A percentile compares a stretch with the other conserved stretches of the same genome.
phyloP scores from a whole-genome alignment of 2,888 invertebrate genomes.

The Phyto melanocephala region DNA sequence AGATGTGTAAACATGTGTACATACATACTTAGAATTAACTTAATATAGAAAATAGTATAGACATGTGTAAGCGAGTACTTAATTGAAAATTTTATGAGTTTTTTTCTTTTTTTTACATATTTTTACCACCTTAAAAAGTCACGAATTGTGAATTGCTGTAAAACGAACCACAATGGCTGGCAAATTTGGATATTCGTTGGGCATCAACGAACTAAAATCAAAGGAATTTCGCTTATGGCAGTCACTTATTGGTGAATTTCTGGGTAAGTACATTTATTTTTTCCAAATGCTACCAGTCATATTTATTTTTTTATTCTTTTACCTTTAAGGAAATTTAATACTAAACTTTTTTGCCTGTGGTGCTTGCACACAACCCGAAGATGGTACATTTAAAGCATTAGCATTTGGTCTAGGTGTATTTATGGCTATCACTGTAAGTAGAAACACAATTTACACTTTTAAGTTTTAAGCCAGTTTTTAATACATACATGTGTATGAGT shows the following conservation, averaged over 20 bases:
- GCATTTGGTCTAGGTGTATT: slow-evolving; percentile 93
- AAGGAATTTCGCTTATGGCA: slow-evolving; percentile 85
- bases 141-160: slow-evolving; percentile 24
- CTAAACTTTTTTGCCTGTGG: slow-evolving; percentile 95
- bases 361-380: slow-evolving; percentile 82
- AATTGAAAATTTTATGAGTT: not conserved
- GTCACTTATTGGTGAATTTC: slow-evolving; percentile 90
- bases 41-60: not conserved
- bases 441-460: not conserved
- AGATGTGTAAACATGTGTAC: too few relatives aligned
- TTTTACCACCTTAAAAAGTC: slow-evolving; percentile 29
- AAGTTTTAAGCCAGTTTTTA: too few relatives aligned
- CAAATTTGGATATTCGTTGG: slow-evolving; percentile 82
- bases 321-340: slow-evolving; percentile 84
- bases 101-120: slow-evolving; percentile 8
- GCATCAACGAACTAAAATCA: slow-evolving; percentile 85
- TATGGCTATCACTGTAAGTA: slow-evolving; percentile 86
- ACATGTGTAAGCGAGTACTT: not conserved
- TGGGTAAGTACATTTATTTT: slow-evolving; percentile 80
- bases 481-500: too few relatives aligned
- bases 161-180: slow-evolving; percentile 77
- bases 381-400: slow-evolving; percentile 85
- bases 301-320: not conserved
- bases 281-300: not conserved
- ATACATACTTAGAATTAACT: too few relatives aligned